Evolutionary conservation across 2,888 invertebrate species (phyloP), one percentile per base, ranked within the genome.

Genomic region (Antheraea assamensis): DNA sequence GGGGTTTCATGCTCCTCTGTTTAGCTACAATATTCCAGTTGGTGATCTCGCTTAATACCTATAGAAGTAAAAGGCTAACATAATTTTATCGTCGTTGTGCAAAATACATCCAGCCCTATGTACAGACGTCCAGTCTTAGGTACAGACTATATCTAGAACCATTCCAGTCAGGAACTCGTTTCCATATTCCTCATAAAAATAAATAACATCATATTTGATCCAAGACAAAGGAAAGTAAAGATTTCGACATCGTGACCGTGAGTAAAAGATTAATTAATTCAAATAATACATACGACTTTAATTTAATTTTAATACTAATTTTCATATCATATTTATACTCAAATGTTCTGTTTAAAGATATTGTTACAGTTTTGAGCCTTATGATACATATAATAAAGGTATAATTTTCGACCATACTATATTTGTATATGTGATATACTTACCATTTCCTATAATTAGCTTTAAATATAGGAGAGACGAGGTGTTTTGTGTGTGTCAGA

Each of bases 371-470:
- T 70, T 76, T 74, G 71, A 74, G 76, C 76, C 76, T 80, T 78
- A 76, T 74, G 68, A 21, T 64, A 64, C n/a, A n/a, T 30, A 64
- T 35, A 73, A 71, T 77, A 75, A 73, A 71, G 74, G 76, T 76
- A 74, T 76, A 75, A n/a, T n/a, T 71, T 75, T 58, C 24, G 75
- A 75, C n/a, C 68, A n/a, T 70, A 76, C 75, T 74, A 55, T 80
- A 80, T 78, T 76, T 81, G 79, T 81, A 78, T 80, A 82, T 85
- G 83, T 84, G 86, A 84, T 83, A 83, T 78, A 80, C 79, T 81
- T 82, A 76, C 74, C 73, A 74, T 74, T 76, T 75, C 76, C 73
- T 76, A 77, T 73, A 70, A 70, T 58, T 73, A 73, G 73, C 73
- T 73, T 73, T 73, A 73, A 73, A 64, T 72, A 31, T 73, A 73